phyloP scores from a whole-genome alignment of 2,797 vertebrate species.

The Brachyalestes nurse region DNA sequence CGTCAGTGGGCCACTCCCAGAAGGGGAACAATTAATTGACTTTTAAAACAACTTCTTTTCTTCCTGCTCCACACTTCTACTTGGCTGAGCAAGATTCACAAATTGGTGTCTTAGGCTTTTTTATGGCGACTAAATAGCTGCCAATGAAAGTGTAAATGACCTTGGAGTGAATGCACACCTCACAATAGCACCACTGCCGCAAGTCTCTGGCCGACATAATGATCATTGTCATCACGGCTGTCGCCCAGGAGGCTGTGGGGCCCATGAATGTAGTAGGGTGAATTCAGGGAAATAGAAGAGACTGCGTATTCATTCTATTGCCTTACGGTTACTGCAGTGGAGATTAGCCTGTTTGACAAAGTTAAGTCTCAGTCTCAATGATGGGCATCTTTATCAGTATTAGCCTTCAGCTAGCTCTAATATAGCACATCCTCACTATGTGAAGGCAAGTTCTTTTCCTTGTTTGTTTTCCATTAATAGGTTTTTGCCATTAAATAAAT shows the following conservation, averaged over 20 bases:
- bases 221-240: conserved; percentile 74
- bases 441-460: no score
- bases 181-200: conserved; percentile 72
- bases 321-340: conserved; percentile 5
- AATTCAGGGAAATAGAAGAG: conserved; percentile 3
- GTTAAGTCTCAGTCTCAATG: conserved; percentile 14
- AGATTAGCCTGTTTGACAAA: conserved; percentile 31
- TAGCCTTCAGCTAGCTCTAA: background rate
- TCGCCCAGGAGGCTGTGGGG: conserved; percentile 68
- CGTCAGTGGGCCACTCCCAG: conserved; percentile 65
- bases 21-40: conserved; percentile 78
- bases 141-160: conserved; percentile 84
- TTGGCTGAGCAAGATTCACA: conserved; percentile 79
- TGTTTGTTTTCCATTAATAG: no score
- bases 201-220: conserved; percentile 73
- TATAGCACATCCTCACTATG: no score
- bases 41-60: conserved; percentile 79
- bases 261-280: conserved; percentile 59
- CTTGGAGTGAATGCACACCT: conserved; percentile 69
- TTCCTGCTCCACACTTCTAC: conserved; percentile 70
- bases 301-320: conserved; percentile 4
- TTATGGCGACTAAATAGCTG: conserved; percentile 79
- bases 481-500: no score
- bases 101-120: conserved; percentile 81
- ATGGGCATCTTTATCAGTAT: background rate